Conservation (phyloP, 2,888 invertebrate genomes). For the Diploptera punctata region DNA sequence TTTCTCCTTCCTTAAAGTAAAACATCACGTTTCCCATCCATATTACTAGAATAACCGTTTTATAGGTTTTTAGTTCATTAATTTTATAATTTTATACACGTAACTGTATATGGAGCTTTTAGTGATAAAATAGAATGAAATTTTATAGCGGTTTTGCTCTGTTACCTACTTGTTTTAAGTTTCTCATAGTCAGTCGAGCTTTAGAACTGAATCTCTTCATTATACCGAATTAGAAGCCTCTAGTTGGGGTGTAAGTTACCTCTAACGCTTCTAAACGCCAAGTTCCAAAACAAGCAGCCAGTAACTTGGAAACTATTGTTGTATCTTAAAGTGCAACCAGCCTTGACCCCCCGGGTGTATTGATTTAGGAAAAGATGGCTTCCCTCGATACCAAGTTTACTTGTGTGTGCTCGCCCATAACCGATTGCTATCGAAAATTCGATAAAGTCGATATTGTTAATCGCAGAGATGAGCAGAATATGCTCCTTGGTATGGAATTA, state of each 20-base stretch:
- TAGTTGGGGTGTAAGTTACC: not conserved
- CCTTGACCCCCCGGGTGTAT: conserved; percentile 25
- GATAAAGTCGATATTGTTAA: conserved; percentile 28
- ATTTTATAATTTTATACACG: no score
- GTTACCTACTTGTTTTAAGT: no score
- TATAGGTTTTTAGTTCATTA: no score
- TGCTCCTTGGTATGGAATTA: conserved; percentile 12
- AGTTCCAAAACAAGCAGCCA: not conserved
- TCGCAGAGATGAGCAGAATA: conserved; percentile 27
- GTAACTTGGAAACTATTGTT: conserved; percentile 13
- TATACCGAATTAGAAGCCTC: no score
- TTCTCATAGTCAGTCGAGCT: no score
- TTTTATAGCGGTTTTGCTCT: no score
- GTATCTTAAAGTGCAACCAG: not conserved
- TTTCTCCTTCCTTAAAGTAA: no score
- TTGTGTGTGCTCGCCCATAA: conserved; percentile 5
- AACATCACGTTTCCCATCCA: no score
- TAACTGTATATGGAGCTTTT: no score
- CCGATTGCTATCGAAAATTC: conserved; percentile 25
- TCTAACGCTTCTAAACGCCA: not conserved
- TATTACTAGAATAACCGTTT: no score
- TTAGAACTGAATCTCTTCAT: no score
- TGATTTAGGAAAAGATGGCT: conserved; percentile 25
- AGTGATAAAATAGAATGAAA: no score
- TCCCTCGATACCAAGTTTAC: conserved; percentile 21